Percentiles rank a stretch among this genome's conserved stretches.
phyloP scores from a whole-genome alignment of 2,113 vertebrate genomes.

The Ondatra zibethicus region DNA sequence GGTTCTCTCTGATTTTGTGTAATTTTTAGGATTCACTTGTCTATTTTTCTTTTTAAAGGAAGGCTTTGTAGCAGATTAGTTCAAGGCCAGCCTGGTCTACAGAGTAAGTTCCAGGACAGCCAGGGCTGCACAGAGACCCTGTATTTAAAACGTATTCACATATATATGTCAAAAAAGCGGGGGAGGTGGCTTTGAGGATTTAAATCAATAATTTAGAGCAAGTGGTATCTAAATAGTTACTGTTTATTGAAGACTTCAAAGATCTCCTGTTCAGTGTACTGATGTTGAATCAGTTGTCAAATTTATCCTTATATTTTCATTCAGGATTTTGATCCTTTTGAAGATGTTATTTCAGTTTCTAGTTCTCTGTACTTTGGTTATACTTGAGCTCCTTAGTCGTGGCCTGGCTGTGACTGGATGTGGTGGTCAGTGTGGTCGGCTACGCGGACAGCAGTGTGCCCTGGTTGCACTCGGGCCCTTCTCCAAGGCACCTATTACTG shows the following conservation, averaged over 20 bases:
- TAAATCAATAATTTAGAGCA: background rate
- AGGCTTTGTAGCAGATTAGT: background rate
- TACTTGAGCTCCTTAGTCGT: background rate
- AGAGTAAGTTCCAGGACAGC: background rate
- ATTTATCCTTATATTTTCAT: background rate
- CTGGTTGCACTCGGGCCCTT: background rate
- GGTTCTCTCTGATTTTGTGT: slow-evolving; percentile 16
- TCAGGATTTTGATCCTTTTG: background rate
- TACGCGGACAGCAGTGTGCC: background rate
- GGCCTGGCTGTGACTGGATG: background rate
- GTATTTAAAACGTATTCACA: background rate
- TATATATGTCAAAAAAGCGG: too few species aligned
- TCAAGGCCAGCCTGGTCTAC: background rate
- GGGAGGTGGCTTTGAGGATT: background rate
- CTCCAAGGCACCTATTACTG: background rate
- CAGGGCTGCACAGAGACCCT: background rate
- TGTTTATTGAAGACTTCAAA: background rate
- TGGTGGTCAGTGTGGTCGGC: background rate
- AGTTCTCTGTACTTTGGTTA: background rate
- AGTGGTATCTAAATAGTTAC: background rate
- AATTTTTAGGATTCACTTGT: slow-evolving; percentile 27
- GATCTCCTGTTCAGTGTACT: background rate
- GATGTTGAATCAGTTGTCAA: background rate
- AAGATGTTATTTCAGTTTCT: background rate
- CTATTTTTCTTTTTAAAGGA: background rate